phyloP scores from a whole-genome alignment of 2,113 vertebrate species.

The Pelvicachromis taeniatus region DNA sequence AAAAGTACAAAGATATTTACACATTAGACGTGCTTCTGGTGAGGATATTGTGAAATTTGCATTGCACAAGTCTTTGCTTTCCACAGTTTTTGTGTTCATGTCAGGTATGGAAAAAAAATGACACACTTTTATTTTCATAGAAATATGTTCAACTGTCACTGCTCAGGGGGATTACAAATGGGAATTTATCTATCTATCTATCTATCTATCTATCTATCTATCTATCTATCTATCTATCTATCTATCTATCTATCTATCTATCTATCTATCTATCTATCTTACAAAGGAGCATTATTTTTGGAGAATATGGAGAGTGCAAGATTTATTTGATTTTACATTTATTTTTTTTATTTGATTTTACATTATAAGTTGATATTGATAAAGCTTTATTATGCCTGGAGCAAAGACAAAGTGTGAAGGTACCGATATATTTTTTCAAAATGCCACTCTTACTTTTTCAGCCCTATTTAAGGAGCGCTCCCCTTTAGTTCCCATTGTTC shows the following conservation, averaged over 20 bases:
- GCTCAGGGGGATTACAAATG: not conserved
- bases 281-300: not conserved
- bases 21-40: not conserved
- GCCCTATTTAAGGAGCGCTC: not conserved
- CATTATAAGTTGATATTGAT: not conserved
- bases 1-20: not conserved
- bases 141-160: not conserved
- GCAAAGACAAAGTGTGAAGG: not conserved
- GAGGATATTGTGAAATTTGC: not conserved
- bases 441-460: not conserved
- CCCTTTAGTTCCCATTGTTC: not conserved
- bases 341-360: not conserved
- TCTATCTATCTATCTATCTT: no score
- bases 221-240: no score
- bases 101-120: not conserved
- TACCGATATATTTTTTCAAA: not conserved
- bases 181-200: no score
- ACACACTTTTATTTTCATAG: not conserved
- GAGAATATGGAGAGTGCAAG: not conserved
- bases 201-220: no score
- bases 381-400: not conserved
- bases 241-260: no score
- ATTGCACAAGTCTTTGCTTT: not conserved
- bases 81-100: not conserved
- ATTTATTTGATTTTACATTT: not conserved